phyloP scores from a whole-genome alignment of 1,140 invertebrate species.

The Drosophila ananassae region DNA sequence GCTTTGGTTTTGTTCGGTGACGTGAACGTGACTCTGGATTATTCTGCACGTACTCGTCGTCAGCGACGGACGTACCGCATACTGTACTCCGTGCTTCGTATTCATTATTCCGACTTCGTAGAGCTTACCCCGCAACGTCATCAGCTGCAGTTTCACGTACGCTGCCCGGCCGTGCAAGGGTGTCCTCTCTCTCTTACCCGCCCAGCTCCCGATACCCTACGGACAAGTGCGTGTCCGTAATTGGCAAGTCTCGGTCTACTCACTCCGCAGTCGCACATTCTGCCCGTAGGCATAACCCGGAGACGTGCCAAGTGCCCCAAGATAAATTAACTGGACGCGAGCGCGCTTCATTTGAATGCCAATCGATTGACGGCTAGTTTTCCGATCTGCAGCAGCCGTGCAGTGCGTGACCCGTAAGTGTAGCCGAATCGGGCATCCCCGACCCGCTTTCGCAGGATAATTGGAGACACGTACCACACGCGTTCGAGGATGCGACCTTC shows the following conservation, averaged over 20 bases:
- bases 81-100: conserved; percentile 38
- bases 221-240: conserved; percentile 68
- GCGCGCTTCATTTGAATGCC: conserved; percentile 77
- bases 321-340: conserved; percentile 73
- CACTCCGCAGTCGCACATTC: conserved; percentile 7
- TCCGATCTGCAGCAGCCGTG: conserved; percentile 38
- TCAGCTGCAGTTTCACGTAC: conserved; percentile 78
- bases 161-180: conserved; percentile 66
- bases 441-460: conserved; percentile 53
- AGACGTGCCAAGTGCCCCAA: conserved; percentile 69
- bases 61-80: conserved; percentile 81
- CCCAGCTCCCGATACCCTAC: conserved; percentile 20
- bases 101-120: conserved; percentile 39
- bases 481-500: conserved; percentile 68
- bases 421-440: background rate
- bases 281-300: conserved; percentile 15
- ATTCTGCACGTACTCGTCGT: conserved; percentile 83
- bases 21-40: conserved; percentile 83
- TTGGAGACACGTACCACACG: conserved; percentile 74
- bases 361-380: conserved; percentile 63
- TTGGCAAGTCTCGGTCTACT: conserved; percentile 63
- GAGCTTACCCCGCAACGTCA: conserved; percentile 40
- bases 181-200: conserved; percentile 30
- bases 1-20: conserved; percentile 84
- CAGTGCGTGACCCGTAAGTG: conserved; percentile 42